Evolutionary conservation across 2,113 vertebrate genomes (phyloP), one percentile per base, ranked within the genome.

Genomic region (Silurus glanis): DNA sequence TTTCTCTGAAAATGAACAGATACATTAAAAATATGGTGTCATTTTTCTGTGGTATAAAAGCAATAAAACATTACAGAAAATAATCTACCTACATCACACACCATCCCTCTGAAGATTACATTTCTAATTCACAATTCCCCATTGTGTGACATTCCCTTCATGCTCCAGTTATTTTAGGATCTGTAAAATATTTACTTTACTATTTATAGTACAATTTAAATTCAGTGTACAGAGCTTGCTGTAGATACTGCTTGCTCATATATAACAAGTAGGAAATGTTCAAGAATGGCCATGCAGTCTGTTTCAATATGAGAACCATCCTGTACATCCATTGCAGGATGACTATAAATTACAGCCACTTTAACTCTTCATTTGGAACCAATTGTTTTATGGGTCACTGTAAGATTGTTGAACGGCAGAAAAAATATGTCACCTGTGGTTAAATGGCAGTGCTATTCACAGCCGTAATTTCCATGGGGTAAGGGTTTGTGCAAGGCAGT

Each of bases 331-430:
- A 47, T 28, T 47, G 58, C 62, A 62, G 78, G 17, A 47, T 16
- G 51, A 81, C 37, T 80, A 58, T 81, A 86, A 82, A 84, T 86
- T 86, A 86, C 47, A 59, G 75, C 47, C 84, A 84, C 49, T 83
- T 89, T 80, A 83, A 83, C 86, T 87, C 72, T 55, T 51, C 49
- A 84, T 86, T 84, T 37, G 69, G 45, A 21, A 61, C 67, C 82
- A 75, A 71, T 83, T 82, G 86, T 86, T 89, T 88, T 67, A 88
- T 84, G 86, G 86, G 64, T 86, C 69, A 86, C 23, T 51, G 84
- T 88, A 62, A 28, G 23, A 61, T 28, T 83, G 80, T 37, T 81
- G 80, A 75, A 61, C 83, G 83, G 83, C 81, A 88, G 80, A 61
- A 87, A 51, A 87, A 89, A 88, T 59, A 85, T 56, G 82, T 89